Conservation (phyloP, 2,888 invertebrate species). For the Noctuana brunneofusca region DNA sequence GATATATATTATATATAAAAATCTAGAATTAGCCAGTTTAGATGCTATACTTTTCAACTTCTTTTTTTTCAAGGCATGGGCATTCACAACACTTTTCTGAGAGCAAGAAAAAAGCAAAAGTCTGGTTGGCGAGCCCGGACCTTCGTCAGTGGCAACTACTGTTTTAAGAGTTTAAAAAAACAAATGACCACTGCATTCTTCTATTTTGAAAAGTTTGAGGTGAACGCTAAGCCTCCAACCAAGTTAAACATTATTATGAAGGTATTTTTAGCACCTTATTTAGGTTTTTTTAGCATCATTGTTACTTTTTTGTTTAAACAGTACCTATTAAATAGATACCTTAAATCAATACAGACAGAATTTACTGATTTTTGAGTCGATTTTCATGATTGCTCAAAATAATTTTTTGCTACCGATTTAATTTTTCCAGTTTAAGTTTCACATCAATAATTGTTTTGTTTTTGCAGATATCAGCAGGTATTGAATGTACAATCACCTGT, state of each 20-base stretch:
- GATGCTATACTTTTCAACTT: neutral
- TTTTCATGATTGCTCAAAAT: no score
- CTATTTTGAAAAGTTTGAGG: slow-evolving; percentile 65
- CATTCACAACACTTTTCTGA: slow-evolving; percentile 50
- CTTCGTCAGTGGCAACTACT: slow-evolving; percentile 57
- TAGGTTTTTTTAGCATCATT: no score
- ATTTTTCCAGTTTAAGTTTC: neutral
- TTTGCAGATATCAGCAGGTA: slow-evolving; percentile 64
- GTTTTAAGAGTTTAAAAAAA: slow-evolving; percentile 51
- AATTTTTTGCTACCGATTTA: no score
- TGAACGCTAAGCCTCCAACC: slow-evolving; percentile 53
- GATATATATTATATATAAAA: no score
- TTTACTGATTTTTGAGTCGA: no score
- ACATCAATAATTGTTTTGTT: neutral
- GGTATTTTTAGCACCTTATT: no score
- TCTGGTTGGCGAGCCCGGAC: slow-evolving; percentile 62
- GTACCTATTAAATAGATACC: no score
- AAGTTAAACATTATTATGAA: slow-evolving; percentile 48
- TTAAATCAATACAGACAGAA: no score
- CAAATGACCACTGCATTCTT: slow-evolving; percentile 50
- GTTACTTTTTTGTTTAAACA: no score
- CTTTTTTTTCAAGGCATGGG: slow-evolving; percentile 53
- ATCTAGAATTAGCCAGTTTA: no score
- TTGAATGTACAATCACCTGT: slow-evolving; percentile 64
- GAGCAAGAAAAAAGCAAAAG: slow-evolving; percentile 50